These are phyloP conservation scores for Sipha maydis DNA, from an alignment of 2,888 invertebrate genomes.

Conservation along the genomic window DNA sequence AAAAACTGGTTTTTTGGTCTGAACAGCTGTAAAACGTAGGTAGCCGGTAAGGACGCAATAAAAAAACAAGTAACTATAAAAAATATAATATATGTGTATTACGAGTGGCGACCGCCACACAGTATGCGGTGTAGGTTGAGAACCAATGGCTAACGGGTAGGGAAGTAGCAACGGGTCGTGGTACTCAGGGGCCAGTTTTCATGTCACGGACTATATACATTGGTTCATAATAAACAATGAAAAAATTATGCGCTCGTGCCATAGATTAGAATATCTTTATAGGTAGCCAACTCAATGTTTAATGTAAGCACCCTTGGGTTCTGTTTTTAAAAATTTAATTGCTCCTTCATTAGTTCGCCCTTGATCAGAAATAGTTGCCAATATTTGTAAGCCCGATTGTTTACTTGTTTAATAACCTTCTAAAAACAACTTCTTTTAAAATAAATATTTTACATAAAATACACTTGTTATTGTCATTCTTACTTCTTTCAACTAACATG, in stretches of 20 bases:
- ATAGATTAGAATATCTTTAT: no score
- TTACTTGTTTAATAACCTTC: no score
- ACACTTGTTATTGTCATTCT: neutral
- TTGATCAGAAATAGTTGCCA: neutral
- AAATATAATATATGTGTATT: no score
- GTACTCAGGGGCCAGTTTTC: no score
- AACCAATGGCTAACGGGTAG: neutral
- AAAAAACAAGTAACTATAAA: no score
- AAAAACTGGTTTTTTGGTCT: no score
- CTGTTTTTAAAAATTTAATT: neutral
- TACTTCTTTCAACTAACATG: slow-evolving; percentile 25
- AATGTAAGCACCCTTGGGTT: neutral
- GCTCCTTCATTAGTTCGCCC: neutral
- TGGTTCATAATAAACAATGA: no score
- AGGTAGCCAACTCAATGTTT: no score
- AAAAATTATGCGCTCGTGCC: no score
- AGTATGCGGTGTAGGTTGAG: neutral
- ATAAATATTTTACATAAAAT: neutral
- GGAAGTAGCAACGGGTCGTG: neutral
- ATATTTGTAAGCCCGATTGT: no score
- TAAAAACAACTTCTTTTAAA: neutral
- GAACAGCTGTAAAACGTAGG: no score
- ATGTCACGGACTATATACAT: neutral
- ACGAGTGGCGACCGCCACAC: neutral
- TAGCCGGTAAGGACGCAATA: no score